Conservation (phyloP, 2,888 invertebrate species). For the Lampropteryx suffumata region DNA sequence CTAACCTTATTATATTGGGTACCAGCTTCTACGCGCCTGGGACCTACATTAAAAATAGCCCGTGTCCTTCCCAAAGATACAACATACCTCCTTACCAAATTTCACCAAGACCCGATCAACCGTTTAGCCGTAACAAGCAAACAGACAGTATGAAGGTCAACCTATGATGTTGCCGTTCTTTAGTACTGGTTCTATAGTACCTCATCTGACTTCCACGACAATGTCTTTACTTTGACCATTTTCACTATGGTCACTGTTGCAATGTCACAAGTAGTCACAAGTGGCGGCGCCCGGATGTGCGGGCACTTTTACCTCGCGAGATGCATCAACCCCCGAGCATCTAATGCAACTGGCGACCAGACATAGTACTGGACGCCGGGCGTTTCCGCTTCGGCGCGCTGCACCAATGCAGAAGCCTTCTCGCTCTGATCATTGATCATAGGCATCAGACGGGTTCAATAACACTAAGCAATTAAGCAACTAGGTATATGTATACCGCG, state of each 20-base stretch:
- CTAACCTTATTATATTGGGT: background rate
- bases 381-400: slow-evolving; percentile 12
- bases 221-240: background rate
- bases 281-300: background rate
- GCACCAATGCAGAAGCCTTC: background rate
- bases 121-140: too few species aligned
- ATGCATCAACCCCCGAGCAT: background rate
- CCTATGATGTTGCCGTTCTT: too few species aligned
- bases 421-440: slow-evolving; percentile 13
- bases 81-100: too few species aligned
- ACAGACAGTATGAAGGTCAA: too few species aligned
- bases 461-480: too few species aligned
- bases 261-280: background rate
- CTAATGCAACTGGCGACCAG: slow-evolving; percentile 11
- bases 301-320: background rate
- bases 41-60: too few species aligned
- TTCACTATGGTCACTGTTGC: background rate
- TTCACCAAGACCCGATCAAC: too few species aligned
- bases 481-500: too few species aligned
- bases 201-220: background rate
- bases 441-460: background rate
- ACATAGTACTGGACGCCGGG: background rate
- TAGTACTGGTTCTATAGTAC: too few species aligned
- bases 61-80: too few species aligned
- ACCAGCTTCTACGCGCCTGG: too few species aligned